Evolutionary conservation across 1,140 invertebrate genomes (phyloP).

Genomic region (Pristionchus pacificus): DNA sequence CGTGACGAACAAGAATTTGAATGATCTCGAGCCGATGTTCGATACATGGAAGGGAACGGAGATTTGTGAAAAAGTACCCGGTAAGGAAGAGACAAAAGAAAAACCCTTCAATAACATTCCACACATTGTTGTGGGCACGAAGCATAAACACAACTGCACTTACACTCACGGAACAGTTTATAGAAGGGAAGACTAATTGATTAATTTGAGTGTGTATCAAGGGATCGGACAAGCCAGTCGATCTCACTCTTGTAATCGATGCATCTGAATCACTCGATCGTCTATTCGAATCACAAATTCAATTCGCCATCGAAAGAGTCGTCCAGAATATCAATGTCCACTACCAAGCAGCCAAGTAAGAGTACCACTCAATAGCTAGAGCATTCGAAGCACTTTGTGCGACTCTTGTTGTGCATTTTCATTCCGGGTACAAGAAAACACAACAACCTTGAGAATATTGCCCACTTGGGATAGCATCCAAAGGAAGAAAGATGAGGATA

Average conservation of each 20-base stretch:
- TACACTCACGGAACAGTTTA: constrained; percentile 9
- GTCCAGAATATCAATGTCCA: constrained; percentile 53
- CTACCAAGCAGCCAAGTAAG: constrained; percentile 52
- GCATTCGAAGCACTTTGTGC: too few relatives aligned
- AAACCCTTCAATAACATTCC: too few relatives aligned
- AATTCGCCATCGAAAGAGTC: constrained; percentile 48
- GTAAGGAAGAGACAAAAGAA: too few relatives aligned
- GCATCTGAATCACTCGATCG: constrained; percentile 52
- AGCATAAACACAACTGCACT: too few relatives aligned
- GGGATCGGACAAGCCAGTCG: constrained; percentile 52
- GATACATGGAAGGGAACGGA: constrained; percentile 51
- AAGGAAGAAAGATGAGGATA: too few relatives aligned
- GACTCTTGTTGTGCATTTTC: too few relatives aligned
- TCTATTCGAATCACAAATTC: constrained; percentile 51
- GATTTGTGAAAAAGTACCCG: constrained; percentile 51
- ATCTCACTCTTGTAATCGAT: constrained; percentile 50
- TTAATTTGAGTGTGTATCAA: constrained; percentile 39
- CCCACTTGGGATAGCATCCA: too few relatives aligned
- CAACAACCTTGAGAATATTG: too few relatives aligned
- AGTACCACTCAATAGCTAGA: not conserved
- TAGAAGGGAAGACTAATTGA: not conserved
- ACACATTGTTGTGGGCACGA: too few relatives aligned
- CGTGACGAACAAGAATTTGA: constrained; percentile 54
- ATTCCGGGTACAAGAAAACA: too few relatives aligned
- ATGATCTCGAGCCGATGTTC: constrained; percentile 45